Conservation (phyloP, 2,797 vertebrate species). For the Rousettus madagascariensis region DNA sequence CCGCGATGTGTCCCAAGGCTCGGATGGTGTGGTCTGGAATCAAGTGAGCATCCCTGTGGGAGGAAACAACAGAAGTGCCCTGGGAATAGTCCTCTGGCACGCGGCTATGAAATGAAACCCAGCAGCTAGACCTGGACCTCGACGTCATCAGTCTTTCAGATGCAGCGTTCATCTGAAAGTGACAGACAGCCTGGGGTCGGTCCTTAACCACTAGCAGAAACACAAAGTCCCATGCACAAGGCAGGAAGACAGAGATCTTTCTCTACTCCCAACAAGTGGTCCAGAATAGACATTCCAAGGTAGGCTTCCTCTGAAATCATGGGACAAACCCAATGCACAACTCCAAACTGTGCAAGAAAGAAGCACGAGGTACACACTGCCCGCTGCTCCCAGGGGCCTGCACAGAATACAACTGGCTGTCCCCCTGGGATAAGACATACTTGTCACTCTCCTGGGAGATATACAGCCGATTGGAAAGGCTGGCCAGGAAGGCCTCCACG, state of each 20-base stretch:
- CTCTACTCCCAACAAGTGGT: background rate
- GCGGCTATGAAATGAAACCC: background rate
- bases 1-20: constrained; percentile 96
- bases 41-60: constrained; percentile 93
- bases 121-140: background rate
- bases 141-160: background rate
- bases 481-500: constrained; percentile 97
- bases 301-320: background rate
- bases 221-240: background rate
- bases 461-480: constrained; percentile 97
- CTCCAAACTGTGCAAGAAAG: background rate
- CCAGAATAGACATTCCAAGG: background rate
- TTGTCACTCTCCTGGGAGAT: constrained; percentile 99
- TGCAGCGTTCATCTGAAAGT: background rate
- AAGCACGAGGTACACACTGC: background rate
- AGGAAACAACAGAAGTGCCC: background rate
- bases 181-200: background rate
- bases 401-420: background rate
- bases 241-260: background rate
- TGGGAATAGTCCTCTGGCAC: background rate
- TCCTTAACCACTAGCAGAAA: background rate
- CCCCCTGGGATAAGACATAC: constrained; percentile 81
- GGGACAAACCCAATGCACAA: background rate
- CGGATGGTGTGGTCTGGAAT: constrained; percentile 99
- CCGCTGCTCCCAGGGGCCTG: background rate